phyloP scores from a whole-genome alignment of 2,888 invertebrate genomes.

The Diaperis boleti region DNA sequence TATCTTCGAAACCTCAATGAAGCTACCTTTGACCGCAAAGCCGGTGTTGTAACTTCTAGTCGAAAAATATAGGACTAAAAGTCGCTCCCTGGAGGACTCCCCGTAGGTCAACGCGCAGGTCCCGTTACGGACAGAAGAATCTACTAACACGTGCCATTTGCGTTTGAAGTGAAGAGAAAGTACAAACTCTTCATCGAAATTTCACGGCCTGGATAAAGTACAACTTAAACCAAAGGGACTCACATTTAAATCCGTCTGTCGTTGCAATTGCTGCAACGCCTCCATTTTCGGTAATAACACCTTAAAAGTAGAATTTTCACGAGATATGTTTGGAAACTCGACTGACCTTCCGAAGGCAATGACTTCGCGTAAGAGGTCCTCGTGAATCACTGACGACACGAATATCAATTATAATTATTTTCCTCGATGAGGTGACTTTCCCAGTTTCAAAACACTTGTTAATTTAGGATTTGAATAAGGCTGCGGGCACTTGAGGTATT shows the following conservation, averaged over 20 bases:
- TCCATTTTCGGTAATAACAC: neutral
- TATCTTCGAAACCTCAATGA: too few species aligned
- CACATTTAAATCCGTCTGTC: neutral
- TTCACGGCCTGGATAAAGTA: neutral
- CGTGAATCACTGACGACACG: conserved; percentile 10
- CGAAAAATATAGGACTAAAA: too few species aligned
- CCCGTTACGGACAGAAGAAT: conserved; percentile 18
- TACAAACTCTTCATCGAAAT: neutral
- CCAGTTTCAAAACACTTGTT: too few species aligned
- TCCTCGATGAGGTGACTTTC: neutral
- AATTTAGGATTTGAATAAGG: too few species aligned
- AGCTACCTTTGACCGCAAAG: too few species aligned
- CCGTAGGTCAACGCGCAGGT: conserved; percentile 7
- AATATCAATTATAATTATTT: neutral
- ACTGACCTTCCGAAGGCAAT: conserved; percentile 9
- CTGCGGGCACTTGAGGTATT: neutral
- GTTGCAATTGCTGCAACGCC: neutral
- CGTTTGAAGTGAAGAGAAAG: neutral
- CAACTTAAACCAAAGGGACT: neutral
- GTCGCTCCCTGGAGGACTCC: conserved; percentile 2
- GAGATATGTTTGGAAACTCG: neutral
- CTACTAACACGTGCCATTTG: conserved; percentile 26
- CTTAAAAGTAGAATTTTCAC: neutral
- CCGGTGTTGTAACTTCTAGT: too few species aligned
- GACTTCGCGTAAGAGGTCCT: conserved; percentile 4